phyloP scores from a whole-genome alignment of 2,113 vertebrate species.

The Solenodon paradoxus region DNA sequence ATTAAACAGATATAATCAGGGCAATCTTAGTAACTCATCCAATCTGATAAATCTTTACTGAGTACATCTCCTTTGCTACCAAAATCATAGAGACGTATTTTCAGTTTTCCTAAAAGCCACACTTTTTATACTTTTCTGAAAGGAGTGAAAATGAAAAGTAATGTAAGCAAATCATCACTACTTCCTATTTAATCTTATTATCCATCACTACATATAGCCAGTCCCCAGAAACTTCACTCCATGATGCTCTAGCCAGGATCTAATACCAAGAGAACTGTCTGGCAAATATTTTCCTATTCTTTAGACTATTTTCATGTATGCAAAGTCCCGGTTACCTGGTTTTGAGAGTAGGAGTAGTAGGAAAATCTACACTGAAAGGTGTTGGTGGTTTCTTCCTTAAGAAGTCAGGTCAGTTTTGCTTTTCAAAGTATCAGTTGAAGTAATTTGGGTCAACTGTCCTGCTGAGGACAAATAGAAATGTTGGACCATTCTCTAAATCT shows the following conservation, averaged over 20 bases:
- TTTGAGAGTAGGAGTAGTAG: neutral
- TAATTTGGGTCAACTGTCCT: neutral
- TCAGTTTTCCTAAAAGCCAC: neutral
- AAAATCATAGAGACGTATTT: neutral
- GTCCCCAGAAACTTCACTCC: neutral
- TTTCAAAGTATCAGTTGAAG: neutral
- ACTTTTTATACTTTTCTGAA: neutral
- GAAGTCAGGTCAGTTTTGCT: neutral
- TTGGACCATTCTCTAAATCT: neutral
- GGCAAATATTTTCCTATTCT: neutral
- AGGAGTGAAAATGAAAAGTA: neutral
- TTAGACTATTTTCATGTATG: neutral
- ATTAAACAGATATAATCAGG: neutral
- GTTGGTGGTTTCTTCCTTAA: neutral
- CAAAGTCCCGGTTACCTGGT: neutral
- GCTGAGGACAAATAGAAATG: neutral
- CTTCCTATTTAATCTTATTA: neutral
- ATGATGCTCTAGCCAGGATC: neutral
- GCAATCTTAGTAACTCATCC: neutral
- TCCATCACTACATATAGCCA: neutral
- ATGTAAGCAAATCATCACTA: neutral
- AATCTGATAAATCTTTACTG: neutral
- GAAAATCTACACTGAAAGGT: neutral
- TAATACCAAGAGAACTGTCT: neutral
- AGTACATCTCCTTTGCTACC: neutral